These are phyloP conservation scores for Syrista parreyssii DNA, from an alignment of 2,888 invertebrate species.

Conservation along the genomic window DNA sequence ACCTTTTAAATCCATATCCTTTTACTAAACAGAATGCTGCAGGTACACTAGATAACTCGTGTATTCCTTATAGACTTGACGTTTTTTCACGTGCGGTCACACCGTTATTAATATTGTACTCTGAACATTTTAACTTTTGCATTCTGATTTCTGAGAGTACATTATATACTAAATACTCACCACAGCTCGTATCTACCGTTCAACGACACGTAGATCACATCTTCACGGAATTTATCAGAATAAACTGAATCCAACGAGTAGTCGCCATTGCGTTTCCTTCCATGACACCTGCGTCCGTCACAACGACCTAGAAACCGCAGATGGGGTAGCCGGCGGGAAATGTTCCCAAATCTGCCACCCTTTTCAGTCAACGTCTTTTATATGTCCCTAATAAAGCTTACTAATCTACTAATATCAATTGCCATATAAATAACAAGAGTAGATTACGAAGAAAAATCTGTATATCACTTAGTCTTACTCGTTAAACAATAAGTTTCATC, in stretches of 20 bases:
- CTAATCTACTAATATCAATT: neutral
- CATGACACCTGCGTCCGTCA: constrained; percentile 23
- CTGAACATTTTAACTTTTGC: neutral
- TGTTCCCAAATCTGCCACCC: neutral
- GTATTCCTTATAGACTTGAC: neutral
- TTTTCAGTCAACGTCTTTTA: neutral
- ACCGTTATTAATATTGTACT: neutral
- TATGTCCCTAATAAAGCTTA: neutral
- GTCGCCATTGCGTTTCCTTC: constrained; percentile 51
- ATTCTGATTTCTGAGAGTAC: neutral
- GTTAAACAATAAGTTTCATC: neutral
- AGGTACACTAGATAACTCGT: neutral
- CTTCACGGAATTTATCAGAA: constrained; percentile 40
- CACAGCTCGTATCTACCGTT: constrained; percentile 29
- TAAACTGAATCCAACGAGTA: constrained; percentile 39
- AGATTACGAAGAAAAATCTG: neutral
- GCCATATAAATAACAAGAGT: neutral
- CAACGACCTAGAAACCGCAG: constrained; percentile 25
- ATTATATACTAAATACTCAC: constrained; percentile 23
- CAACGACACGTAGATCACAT: constrained; percentile 42
- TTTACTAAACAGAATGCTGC: neutral
- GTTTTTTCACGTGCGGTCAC: constrained; percentile 13
- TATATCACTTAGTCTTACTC: neutral
- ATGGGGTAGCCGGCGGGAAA: neutral
- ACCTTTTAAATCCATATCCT: constrained; percentile 4